A percentile compares a stretch with the other conserved stretches of the same genome.
phyloP scores from a whole-genome alignment of 2,797 vertebrate genomes.

The Sebastiscus albofasciatus region DNA sequence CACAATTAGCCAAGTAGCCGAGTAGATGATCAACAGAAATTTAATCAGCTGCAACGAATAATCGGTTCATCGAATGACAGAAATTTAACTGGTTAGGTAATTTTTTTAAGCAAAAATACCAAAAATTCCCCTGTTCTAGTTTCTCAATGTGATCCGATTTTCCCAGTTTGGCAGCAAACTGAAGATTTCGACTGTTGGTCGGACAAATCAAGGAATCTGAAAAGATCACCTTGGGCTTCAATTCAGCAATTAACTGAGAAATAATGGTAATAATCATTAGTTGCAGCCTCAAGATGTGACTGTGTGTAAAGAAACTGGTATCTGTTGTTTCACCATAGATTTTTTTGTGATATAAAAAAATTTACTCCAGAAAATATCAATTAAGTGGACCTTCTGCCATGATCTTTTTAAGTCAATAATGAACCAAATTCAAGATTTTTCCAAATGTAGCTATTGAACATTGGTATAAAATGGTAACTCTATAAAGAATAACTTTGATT shows the following conservation, averaged over 20 bases:
- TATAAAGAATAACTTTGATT: background rate
- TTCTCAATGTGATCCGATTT: background rate
- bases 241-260: background rate
- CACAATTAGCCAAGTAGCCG: no score
- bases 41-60: background rate
- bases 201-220: background rate
- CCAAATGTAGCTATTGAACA: background rate
- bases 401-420: background rate
- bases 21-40: background rate
- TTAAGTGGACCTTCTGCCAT: background rate
- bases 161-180: background rate
- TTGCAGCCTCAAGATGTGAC: background rate
- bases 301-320: no score
- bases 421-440: background rate
- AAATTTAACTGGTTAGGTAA: accelerated
- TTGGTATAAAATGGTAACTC: background rate
- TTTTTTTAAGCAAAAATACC: no score
- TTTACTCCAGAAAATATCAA: background rate
- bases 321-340: no score
- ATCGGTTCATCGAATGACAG: background rate
- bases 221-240: background rate
- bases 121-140: no score
- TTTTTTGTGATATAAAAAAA: background rate
- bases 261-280: background rate
- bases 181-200: background rate